Evolutionary conservation across 2,113 vertebrate species (phyloP).

Genomic region (Pelvicachromis taeniatus): DNA sequence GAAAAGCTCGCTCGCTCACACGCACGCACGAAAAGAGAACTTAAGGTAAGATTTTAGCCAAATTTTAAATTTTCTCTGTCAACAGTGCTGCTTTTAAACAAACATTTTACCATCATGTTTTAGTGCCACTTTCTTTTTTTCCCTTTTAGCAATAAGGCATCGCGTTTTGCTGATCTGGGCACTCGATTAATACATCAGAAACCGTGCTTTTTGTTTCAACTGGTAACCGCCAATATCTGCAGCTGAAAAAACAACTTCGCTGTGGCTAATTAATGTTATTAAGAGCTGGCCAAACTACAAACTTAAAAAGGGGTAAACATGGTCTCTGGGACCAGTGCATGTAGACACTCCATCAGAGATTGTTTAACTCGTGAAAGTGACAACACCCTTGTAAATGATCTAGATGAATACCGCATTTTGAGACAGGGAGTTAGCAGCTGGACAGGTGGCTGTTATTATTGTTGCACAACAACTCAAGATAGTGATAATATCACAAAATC

Average conservation of each 20-base stretch:
- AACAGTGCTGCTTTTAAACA: neutral
- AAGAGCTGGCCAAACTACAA: neutral
- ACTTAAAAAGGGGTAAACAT: neutral
- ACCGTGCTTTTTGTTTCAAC: neutral
- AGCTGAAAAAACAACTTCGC: neutral
- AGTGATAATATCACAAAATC: neutral
- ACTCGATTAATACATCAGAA: accelerated
- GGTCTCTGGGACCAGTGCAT: neutral
- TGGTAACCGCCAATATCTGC: neutral
- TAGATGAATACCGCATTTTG: neutral
- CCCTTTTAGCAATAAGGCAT: neutral
- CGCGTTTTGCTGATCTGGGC: neutral
- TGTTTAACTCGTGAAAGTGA: neutral
- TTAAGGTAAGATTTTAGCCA: neutral
- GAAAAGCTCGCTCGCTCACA: neutral
- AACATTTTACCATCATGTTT: neutral
- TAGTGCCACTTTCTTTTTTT: neutral
- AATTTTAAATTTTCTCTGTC: neutral
- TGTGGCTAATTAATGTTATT: neutral
- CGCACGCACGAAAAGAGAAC: neutral
- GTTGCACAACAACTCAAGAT: neutral
- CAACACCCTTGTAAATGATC: neutral
- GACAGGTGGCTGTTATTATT: too few relatives aligned
- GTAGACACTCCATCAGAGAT: neutral
- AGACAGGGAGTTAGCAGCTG: neutral